Evolutionary conservation across 2,888 invertebrate species (phyloP), one percentile per base, ranked within the genome.

Genomic region (Abrostola tripartita): DNA sequence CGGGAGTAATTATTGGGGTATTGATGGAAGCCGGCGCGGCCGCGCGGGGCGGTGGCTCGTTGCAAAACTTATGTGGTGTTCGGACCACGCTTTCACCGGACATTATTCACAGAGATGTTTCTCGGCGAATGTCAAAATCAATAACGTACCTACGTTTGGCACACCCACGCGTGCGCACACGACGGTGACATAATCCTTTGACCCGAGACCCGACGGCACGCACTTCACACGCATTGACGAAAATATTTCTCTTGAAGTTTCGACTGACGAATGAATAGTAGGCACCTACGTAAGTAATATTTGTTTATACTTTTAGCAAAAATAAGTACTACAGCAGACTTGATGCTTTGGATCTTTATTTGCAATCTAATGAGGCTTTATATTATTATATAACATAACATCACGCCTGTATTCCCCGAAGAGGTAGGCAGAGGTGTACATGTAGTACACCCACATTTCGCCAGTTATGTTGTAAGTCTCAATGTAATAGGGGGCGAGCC

Each of bases 41-140:
- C 1, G 24, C 24, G 24, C 24, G 24, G 24, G 24, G 24, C 24
- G 4, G 81, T 79, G 70, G 79, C 73, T 82, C 75, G 68, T 83
- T 82, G 82, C 85, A 82, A 86, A 86, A 85, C 60, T 71, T 68
- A 74, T 77, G 61, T 47, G 71, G 66, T 71, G 75, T 77, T 66
- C 70, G 73, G 75, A 78, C 71, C 73, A 71, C 83, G 81, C 90
- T 90, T 90, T 90, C 90, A 86, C 90, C 81, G 72, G 76, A 64
- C 79, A 81, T 82, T 84, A 86, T 82, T 87, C 86, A 88, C 87
- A 79, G 82, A 81, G 68, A 61, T 52, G 63, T 58, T 69, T 82
- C 79, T 81, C 71, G 71, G 68, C 75, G 82, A 86, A 86, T 85
- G 82, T 82, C 84, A 85, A 84, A 89, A 88, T 88, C 87, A 88